A percentile compares a stretch with the other conserved stretches of the same genome.
Evolutionary conservation across 2,888 invertebrate species (phyloP).

Genomic region (Xylocampa areola): DNA sequence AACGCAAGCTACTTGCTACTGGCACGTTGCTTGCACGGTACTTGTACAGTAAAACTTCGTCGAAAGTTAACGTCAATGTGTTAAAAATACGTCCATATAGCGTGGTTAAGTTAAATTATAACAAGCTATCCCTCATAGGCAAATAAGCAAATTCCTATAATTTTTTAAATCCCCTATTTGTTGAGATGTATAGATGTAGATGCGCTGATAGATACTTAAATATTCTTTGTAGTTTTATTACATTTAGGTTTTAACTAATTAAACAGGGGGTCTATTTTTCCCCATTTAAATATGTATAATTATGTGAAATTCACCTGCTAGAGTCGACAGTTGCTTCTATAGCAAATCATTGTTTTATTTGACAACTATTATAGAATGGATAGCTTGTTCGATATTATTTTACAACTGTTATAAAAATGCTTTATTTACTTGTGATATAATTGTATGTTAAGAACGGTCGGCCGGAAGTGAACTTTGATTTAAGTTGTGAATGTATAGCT

Average conservation of each 20-base stretch:
- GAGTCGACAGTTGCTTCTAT: too few relatives aligned
- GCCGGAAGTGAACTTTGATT: slow-evolving; percentile 28
- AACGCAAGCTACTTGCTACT: not conserved
- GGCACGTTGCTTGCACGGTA: too few relatives aligned
- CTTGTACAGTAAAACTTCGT: too few relatives aligned
- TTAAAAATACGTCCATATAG: slow-evolving; percentile 17
- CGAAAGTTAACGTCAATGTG: not conserved
- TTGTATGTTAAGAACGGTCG: slow-evolving; percentile 32
- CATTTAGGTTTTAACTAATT: slow-evolving; percentile 2
- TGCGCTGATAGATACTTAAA: slow-evolving; percentile 22
- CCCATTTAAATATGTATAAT: too few relatives aligned
- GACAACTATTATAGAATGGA: too few relatives aligned
- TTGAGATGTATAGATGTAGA: slow-evolving; percentile 5
- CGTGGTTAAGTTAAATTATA: slow-evolving; percentile 14
- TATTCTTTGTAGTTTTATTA: slow-evolving; percentile 5
- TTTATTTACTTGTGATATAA: slow-evolving; percentile 64
- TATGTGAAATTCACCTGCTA: too few relatives aligned
- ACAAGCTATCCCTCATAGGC: slow-evolving; percentile 42
- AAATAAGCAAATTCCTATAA: not conserved
- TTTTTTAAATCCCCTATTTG: slow-evolving; percentile 4
- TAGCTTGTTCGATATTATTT: slow-evolving; percentile 50
- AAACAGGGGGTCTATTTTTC: too few relatives aligned
- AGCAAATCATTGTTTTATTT: too few relatives aligned
- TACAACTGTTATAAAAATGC: slow-evolving; percentile 42
- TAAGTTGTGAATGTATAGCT: slow-evolving; percentile 42